Percentiles rank a stretch among this genome's conserved stretches.
These are phyloP conservation scores for Drosophila parvula DNA, from an alignment of 1,140 invertebrate genomes.

Conservation along the genomic window DNA sequence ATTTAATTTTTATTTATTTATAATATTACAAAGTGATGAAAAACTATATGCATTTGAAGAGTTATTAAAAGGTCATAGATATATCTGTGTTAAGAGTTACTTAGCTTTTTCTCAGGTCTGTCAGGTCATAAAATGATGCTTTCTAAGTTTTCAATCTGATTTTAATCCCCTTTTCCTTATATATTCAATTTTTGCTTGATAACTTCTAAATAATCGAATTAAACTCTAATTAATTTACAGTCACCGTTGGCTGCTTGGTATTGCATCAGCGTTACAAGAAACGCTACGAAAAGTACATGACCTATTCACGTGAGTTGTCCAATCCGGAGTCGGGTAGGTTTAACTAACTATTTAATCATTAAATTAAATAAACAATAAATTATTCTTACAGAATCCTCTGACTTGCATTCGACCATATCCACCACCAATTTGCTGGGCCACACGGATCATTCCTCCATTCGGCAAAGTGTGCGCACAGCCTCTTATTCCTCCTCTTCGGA, in stretches of 20 bases:
- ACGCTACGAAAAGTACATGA: slow-evolving; percentile 85
- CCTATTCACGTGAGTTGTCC: slow-evolving; percentile 80
- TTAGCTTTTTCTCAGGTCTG: neutral
- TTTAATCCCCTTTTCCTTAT: neutral
- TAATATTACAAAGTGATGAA: slow-evolving; percentile 30
- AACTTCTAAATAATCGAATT: slow-evolving; percentile 41
- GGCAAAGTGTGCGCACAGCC: slow-evolving; percentile 68
- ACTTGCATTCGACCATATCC: slow-evolving; percentile 76
- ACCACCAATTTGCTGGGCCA: slow-evolving; percentile 76
- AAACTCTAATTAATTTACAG: slow-evolving; percentile 77
- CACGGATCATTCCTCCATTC: slow-evolving; percentile 46
- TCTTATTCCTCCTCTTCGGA: slow-evolving; percentile 79
- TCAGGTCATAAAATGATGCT: slow-evolving; percentile 82
- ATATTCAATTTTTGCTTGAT: neutral
- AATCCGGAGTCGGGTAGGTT: slow-evolving; percentile 79
- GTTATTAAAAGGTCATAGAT: slow-evolving; percentile 38
- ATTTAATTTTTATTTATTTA: neutral
- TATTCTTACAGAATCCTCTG: slow-evolving; percentile 36
- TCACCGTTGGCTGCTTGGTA: slow-evolving; percentile 90
- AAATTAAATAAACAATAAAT: neutral
- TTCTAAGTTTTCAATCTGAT: slow-evolving; percentile 82
- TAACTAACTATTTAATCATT: neutral
- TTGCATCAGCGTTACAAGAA: slow-evolving; percentile 89
- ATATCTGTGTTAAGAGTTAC: neutral
- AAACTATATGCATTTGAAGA: slow-evolving; percentile 45